These are phyloP conservation scores for Ommatoiulus sabulosus DNA, from an alignment of 2,888 invertebrate species.

Conservation along the genomic window DNA sequence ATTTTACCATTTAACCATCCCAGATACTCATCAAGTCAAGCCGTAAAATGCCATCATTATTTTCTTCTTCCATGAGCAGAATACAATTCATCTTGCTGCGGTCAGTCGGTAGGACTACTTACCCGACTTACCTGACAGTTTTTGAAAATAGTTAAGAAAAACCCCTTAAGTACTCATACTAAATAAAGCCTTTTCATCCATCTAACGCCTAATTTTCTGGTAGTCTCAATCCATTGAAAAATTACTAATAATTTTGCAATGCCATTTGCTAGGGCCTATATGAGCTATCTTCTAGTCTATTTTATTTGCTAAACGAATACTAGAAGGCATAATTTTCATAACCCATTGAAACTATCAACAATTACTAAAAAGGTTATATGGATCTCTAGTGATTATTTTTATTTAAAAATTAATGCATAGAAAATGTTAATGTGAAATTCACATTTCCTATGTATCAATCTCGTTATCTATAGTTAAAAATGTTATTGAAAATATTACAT, in stretches of 20 bases:
- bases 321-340: too few species aligned
- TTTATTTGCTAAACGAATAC: too few species aligned
- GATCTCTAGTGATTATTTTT: too few species aligned
- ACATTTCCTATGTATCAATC: too few species aligned
- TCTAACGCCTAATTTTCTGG: not conserved
- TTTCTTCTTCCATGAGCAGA: conserved; percentile 52
- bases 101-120: conserved; percentile 62
- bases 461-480: too few species aligned
- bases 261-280: not conserved
- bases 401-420: too few species aligned
- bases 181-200: conserved; percentile 2
- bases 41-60: conserved; percentile 42
- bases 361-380: too few species aligned
- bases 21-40: conserved; percentile 45
- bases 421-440: too few species aligned
- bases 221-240: not conserved
- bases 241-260: not conserved
- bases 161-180: not conserved
- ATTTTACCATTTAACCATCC: conserved; percentile 53
- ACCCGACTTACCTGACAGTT: conserved; percentile 64
- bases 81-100: conserved; percentile 29
- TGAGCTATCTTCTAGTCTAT: too few species aligned
- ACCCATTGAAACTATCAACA: not conserved
- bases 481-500: too few species aligned
- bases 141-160: conserved; percentile 52